Evolutionary conservation across 2,797 vertebrate genomes (phyloP).

Genomic region (Lophotriccus pileatus): DNA sequence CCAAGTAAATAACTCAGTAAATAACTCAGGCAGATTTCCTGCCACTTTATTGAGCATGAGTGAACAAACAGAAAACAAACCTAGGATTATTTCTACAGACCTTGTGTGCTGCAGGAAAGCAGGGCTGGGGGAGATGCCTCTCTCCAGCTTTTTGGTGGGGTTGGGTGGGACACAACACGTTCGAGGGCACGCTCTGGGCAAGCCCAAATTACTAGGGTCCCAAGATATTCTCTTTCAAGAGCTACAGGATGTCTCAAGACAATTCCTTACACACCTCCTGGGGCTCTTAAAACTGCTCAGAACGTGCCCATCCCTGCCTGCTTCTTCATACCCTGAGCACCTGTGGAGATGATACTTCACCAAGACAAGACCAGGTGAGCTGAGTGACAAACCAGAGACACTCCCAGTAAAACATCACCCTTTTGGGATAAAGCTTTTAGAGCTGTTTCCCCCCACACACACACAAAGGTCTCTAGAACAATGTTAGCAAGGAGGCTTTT

Average conservation of each 20-base stretch:
- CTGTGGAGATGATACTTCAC: background rate
- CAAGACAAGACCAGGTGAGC: background rate
- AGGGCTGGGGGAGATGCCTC: background rate
- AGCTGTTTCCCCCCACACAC: background rate
- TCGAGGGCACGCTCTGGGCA: background rate
- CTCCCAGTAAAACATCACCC: background rate
- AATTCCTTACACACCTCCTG: background rate
- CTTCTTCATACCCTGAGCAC: background rate
- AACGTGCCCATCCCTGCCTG: background rate
- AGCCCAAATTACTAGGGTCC: background rate
- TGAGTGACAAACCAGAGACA: background rate
- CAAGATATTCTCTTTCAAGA: background rate
- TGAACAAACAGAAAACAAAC: background rate
- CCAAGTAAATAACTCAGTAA: slow-evolving; percentile 19
- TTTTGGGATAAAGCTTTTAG: background rate
- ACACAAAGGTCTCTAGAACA: background rate
- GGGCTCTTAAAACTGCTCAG: background rate
- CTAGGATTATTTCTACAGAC: background rate
- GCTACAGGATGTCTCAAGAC: background rate
- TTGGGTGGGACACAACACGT: background rate
- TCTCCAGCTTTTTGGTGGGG: background rate
- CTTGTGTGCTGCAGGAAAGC: accelerated
- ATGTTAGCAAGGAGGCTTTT: accelerated
- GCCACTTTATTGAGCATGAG: background rate
- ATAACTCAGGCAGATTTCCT: slow-evolving; percentile 9